Evolutionary conservation across 2,797 vertebrate species (phyloP).

Genomic region (Trachops cirrhosus): DNA sequence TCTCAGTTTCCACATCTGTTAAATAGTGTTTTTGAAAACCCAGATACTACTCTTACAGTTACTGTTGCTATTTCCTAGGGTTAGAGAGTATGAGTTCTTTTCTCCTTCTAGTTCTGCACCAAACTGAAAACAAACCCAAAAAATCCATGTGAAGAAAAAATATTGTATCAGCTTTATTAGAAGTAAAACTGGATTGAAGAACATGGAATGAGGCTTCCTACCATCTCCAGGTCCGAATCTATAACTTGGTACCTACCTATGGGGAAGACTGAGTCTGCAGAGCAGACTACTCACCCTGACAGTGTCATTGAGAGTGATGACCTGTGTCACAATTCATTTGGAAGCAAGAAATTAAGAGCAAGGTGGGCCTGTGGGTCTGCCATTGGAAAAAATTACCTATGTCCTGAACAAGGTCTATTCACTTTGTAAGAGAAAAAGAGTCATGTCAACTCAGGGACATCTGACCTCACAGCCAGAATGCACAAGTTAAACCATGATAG

Average conservation of each 20-base stretch:
- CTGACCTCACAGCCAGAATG: background rate
- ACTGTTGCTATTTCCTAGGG: background rate
- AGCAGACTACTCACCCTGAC: background rate
- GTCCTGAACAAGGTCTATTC: background rate
- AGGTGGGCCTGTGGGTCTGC: background rate
- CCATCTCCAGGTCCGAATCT: background rate
- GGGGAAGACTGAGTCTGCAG: background rate
- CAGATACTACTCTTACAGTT: conserved; percentile 13
- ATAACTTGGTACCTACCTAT: background rate
- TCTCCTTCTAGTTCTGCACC: conserved; percentile 20
- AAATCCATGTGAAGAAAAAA: background rate
- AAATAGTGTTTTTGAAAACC: conserved; percentile 48
- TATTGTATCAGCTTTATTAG: background rate
- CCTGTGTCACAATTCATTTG: background rate
- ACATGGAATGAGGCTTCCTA: background rate
- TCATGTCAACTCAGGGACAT: background rate
- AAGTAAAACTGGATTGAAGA: background rate
- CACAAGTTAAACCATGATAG: background rate
- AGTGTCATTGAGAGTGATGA: background rate
- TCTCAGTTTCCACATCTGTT: background rate
- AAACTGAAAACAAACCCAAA: conserved; percentile 14
- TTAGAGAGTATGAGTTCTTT: background rate
- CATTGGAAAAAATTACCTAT: background rate
- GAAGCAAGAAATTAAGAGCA: conserved; percentile 38
- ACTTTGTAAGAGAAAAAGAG: background rate